Percentiles rank a stretch among this genome's conserved stretches.
phyloP scores from a whole-genome alignment of 2,888 invertebrate species.

The Trissonchulus latispiculum region DNA sequence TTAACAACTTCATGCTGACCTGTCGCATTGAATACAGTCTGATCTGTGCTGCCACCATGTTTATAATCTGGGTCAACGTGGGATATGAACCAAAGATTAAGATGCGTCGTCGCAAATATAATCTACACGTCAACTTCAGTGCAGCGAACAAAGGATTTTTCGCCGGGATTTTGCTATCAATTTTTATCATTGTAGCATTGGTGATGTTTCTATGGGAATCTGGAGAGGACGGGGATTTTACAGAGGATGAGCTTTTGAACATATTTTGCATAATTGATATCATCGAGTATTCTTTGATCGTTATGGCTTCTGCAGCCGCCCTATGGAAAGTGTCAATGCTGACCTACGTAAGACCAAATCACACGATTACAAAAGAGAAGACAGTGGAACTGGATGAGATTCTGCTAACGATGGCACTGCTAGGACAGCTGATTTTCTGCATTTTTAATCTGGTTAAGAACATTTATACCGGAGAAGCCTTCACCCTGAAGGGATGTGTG shows the following conservation, averaged over 20 bases:
- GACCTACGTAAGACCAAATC: not conserved
- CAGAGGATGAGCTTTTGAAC: not conserved
- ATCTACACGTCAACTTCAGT: slow-evolving; percentile 1
- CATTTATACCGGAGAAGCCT: not conserved
- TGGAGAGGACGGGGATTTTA: not conserved
- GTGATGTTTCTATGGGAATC: not conserved
- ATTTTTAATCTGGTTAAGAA: not conserved
- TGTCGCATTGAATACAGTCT: slow-evolving; percentile 87
- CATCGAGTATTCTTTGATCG: not conserved
- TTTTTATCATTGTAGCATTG: not conserved
- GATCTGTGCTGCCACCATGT: slow-evolving; percentile 80
- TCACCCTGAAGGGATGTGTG: not conserved
- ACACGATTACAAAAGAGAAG: not conserved
- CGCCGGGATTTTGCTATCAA: not conserved
- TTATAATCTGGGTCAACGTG: slow-evolving; percentile 88
- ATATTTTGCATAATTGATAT: not conserved
- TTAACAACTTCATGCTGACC: slow-evolving; percentile 42
- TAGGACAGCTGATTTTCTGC: slow-evolving; percentile 14
- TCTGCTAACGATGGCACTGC: not conserved
- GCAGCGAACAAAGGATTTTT: not conserved
- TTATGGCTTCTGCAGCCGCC: not conserved
- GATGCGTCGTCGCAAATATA: not conserved
- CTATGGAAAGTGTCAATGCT: not conserved
- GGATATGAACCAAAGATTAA: slow-evolving; percentile 20
- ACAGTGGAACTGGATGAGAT: not conserved